Evolutionary conservation across 1,140 invertebrate genomes (phyloP), one percentile per base, ranked within the genome.

Genomic region (Drosophila pectinifera): DNA sequence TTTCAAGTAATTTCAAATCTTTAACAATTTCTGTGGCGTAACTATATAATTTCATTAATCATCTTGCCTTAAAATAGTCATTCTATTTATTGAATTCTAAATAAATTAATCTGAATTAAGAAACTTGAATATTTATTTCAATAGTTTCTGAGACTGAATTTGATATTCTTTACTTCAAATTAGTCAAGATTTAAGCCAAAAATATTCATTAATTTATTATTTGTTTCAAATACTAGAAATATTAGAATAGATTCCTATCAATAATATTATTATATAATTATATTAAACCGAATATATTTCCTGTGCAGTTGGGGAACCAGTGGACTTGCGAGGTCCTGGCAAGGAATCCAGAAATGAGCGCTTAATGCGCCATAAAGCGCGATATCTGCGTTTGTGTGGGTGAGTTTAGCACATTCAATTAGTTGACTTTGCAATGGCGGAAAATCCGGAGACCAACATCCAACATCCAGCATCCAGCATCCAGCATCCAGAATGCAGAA

Each of bases 371-470:
- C 75, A 73, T 79, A 75, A 78, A 82, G 75, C 65, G 78, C 58
- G 49, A 75, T 88, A 73, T 88, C 68, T 79, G 59, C 41, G 49
- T 41, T 38, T 55, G 48, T 78, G 38, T 43, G 49, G 24, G 31
- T 38, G 43, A 38, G 70, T 76, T 89, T 79, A 63, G 83, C 84
- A 83, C 79, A 88, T 88, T 88, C 84, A 88, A 88, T 89, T 88
- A 88, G 84, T 83, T 88, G 84, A 42, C 84, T 73, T 74, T 78
- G 58, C 78, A 73, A 48, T 82, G 51, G 69, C 64, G 74, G 77
- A 69, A 73, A 65, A 65, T 64, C 62, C 62, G 61, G 31, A 45
- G 56, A 46, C 13, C 45, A 63, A 54, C 16, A 61, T 49, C 49
- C 69, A 57, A 42, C 45, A 68, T 39, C 34, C 73, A 11, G 28